A percentile compares a stretch with the other conserved stretches of the same genome.
Evolutionary conservation across 2,888 invertebrate genomes (phyloP).

Genomic region (Pandemis cinnamomeana): DNA sequence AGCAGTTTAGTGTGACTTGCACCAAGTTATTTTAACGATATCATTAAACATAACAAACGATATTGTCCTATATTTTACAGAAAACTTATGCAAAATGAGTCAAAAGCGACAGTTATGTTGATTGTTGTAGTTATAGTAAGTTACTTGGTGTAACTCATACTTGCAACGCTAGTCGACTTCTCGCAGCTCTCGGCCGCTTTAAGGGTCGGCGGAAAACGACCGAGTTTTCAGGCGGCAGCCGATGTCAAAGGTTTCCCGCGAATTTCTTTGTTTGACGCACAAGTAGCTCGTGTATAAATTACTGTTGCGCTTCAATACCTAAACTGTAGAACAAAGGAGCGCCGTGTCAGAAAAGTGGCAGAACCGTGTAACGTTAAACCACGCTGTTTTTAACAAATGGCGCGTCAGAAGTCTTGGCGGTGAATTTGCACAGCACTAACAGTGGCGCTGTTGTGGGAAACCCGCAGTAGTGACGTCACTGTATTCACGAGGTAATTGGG

Average conservation of each 20-base stretch:
- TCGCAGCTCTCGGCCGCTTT: no score
- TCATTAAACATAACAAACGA: no score
- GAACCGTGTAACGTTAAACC: not conserved
- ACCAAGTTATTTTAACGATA: no score
- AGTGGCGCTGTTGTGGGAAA: not conserved
- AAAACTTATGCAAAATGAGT: no score
- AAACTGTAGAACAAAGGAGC: not conserved
- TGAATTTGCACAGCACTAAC: constrained; percentile 2
- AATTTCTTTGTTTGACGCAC: constrained; percentile 5
- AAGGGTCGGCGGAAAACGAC: not conserved
- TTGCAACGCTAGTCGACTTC: no score
- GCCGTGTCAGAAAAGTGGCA: not conserved
- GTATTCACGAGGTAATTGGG: constrained; percentile 5
- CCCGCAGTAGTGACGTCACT: constrained; percentile 8
- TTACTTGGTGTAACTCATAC: no score
- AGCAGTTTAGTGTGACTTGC: no score
- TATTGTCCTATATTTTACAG: no score
- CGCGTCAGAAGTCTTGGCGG: not conserved
- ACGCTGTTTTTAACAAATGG: not conserved
- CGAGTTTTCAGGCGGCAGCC: not conserved
- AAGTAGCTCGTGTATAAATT: not conserved
- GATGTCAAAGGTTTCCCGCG: not conserved
- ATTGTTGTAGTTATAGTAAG: no score
- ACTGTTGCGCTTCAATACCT: not conserved
- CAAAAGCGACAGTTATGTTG: no score